Evolutionary conservation across 2,113 vertebrate genomes (phyloP).

Genomic region (Rostratula benghalensis): DNA sequence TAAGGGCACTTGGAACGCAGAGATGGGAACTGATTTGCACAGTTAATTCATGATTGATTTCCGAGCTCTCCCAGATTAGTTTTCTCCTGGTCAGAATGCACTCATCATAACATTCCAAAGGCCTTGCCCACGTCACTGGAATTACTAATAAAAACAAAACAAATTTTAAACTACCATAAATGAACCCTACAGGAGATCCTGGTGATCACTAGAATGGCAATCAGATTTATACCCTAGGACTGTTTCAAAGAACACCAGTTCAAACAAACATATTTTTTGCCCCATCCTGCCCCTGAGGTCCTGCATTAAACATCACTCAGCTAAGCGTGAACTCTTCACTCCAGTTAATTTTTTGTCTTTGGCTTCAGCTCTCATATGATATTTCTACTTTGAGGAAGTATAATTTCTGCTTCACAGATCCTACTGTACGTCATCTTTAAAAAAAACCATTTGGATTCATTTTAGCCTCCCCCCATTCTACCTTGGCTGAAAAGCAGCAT

Average conservation of each 20-base stretch:
- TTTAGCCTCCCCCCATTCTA: not conserved
- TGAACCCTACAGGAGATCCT: not conserved
- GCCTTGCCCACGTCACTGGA: not conserved
- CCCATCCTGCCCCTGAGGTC: not conserved
- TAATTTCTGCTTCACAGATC: not conserved
- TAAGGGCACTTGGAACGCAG: not conserved
- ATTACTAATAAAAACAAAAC: not conserved
- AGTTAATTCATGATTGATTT: not conserved
- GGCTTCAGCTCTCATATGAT: not conserved
- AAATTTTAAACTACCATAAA: not conserved
- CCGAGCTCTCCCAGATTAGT: not conserved
- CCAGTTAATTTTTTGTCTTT: not conserved
- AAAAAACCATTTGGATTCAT: not conserved
- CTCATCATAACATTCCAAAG: not conserved
- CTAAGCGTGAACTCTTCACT: not conserved
- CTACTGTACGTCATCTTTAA: not conserved
- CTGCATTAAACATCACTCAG: not conserved
- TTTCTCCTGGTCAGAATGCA: not conserved
- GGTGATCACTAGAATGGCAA: not conserved
- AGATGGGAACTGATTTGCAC: not conserved
- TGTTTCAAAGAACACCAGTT: not conserved
- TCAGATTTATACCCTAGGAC: not conserved
- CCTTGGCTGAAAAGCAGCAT: conserved; percentile 8
- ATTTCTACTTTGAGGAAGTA: not conserved
- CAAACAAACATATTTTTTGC: not conserved